Base-by-base conservation (phyloP, 2,888 invertebrate species). In the Parthenolecanium corni region DNA sequence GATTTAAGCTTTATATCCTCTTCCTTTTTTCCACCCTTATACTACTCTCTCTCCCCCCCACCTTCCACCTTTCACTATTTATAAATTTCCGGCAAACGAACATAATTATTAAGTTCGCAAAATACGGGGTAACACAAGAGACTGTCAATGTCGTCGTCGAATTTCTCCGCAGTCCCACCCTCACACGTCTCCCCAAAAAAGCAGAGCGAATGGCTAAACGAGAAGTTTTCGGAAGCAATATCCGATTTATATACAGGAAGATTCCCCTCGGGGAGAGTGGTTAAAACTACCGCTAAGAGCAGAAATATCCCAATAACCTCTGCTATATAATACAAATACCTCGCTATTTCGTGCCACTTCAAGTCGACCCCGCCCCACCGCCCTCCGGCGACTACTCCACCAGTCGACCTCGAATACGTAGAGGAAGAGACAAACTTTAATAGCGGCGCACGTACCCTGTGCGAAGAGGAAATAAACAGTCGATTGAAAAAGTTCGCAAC, bases 201-300 rank as follows among this genome's bases (percentile, higher is more conserved):
- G 24, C 20, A n/a, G 25, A 56, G 38, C 24, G 56, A 25, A 42
- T 16, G 25, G 25, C 18, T 46, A 25, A 46, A 56, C 31, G 56
- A 46, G 44, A 56, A 44, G 56, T 56, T 56, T 56, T 56, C 46
- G 56, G 56, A 56, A 56, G 56, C 31, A 56, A 56, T 56, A 56
- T 56, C 56, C 56, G 56, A 56, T 56, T 56, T 56, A 23, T 42
- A n/a, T n/a, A 18, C 53, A 40, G 14, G 36, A 53, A 6, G 44
- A 42, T 16, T 24, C 46, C 44, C 46, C 42, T 18, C 21, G 42
- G 46, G 46, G 42, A 40, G 42, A 31, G 31, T 31, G 31, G 31
- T 31, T 31, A 31, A 31, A 31, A 9, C 31, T 31, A 31, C 25
- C n/a, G 36, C 31, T 38, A 52, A 18, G 47, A 11, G 47, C 14